Base-by-base conservation (phyloP, 2,797 vertebrate genomes). In the Loriculus beryllinus region DNA sequence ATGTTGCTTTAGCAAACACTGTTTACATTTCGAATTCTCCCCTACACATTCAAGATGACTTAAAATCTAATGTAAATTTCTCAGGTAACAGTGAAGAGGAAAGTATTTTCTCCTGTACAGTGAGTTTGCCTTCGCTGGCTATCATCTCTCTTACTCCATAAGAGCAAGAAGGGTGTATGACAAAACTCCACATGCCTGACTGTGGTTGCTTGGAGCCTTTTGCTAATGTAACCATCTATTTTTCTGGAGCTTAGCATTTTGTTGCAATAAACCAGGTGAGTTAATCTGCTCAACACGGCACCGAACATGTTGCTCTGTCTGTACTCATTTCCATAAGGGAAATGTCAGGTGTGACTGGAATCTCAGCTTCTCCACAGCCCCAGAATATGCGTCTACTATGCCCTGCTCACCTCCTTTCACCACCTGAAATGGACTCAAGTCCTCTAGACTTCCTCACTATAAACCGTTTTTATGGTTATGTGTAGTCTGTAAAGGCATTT, bases 181-280 rank as follows among this genome's bases (percentile, higher is more conserved):
- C 76, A 87, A 82, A 78, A 68, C 29, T 33, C 3, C 4, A 4
- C 22, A 6, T 3, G 26, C 26, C 31, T 75, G 1, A 37, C 17
- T 60, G 12, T 13, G 16, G n/a, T 49, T 54, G 23, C 31, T 29
- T 33, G 22, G 6, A 86, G 10, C 26, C 62, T 69, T 48, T 4
- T 43, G 52, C 8, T 75, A 83, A 67, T 0, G 0, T 19, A 83
- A 51, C 4, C 22, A 1, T n/a, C n/a, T n/a, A n/a, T 33, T 65
- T 74, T 60, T 39, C 31, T 31, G 17, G 6, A 70, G 10, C 14
- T 64, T 19, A 20, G 1, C 33, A 48, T 65, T 68, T 82, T 12
- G 15, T 7, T 59, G 40, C 40, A 82, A 14, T 8, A 56, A 14
- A 25, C 23, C 8, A 31, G 39, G 16, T 4, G 22, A 72, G 31